Percentiles rank a stretch among this genome's conserved stretches.
These are phyloP conservation scores for Mareca strepera DNA, from an alignment of 2,797 vertebrate species.

Conservation along the genomic window DNA sequence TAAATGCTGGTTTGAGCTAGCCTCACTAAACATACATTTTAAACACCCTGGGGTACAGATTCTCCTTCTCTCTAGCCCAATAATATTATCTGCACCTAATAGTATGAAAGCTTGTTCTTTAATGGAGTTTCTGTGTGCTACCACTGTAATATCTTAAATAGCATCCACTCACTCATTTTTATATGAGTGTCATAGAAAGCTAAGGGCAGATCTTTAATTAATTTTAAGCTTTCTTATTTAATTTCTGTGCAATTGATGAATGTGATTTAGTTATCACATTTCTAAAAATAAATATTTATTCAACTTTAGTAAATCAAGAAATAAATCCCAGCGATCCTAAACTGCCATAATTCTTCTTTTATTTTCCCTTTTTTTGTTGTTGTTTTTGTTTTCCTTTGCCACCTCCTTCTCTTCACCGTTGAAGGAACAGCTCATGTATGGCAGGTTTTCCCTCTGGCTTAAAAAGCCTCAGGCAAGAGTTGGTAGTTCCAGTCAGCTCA, in stretches of 20 bases:
- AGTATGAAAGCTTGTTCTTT: background rate
- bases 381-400: background rate
- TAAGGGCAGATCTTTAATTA: background rate
- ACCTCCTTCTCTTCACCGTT: background rate
- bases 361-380: no score
- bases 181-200: background rate
- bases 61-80: background rate
- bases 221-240: background rate
- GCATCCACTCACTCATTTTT: background rate
- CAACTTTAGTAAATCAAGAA: background rate
- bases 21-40: background rate
- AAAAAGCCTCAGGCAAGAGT: conserved; percentile 23
- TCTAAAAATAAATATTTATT: background rate
- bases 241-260: background rate
- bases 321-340: background rate
- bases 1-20: background rate
- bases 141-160: background rate
- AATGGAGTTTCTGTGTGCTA: background rate
- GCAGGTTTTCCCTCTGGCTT: conserved; percentile 1
- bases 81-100: background rate
- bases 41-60: background rate
- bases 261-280: background rate
- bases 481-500: background rate
- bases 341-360: no score
- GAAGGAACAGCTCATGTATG: background rate